These are phyloP conservation scores for Linhomoeus sp. DNA, from an alignment of 2,888 invertebrate genomes.

Conservation along the genomic window DNA sequence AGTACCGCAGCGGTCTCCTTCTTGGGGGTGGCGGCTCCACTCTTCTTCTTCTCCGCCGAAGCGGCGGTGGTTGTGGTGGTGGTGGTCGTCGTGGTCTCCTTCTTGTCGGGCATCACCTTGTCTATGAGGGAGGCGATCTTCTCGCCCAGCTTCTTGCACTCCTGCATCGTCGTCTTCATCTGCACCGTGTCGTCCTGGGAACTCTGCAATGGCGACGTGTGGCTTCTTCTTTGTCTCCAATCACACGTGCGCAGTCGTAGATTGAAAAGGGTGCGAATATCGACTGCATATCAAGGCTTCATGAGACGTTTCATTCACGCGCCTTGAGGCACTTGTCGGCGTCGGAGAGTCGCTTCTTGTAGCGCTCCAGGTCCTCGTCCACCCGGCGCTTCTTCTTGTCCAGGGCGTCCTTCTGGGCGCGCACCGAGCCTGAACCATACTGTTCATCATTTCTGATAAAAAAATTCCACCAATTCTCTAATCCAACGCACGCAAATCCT, in stretches of 20 bases:
- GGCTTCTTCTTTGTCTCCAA: too few species aligned
- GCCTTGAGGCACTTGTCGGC: constrained; percentile 16
- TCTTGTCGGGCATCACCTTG: constrained; percentile 11
- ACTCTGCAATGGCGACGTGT: constrained; percentile 8
- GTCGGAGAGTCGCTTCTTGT: constrained; percentile 20
- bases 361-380: constrained; percentile 18
- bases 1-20: too few species aligned
- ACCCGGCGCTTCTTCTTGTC: constrained; percentile 20
- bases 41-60: too few species aligned
- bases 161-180: constrained; percentile 14
- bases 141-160: constrained; percentile 16
- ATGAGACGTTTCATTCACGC: too few species aligned
- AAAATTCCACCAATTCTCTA: too few species aligned
- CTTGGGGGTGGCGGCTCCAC: too few species aligned
- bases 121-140: constrained; percentile 14
- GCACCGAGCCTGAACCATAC: background rate
- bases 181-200: constrained; percentile 14
- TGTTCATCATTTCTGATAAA: too few species aligned
- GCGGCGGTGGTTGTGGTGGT: too few species aligned
- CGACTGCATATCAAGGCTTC: too few species aligned
- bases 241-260: too few species aligned
- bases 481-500: constrained; percentile 9
- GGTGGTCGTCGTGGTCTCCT: too few species aligned
- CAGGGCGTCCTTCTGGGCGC: constrained; percentile 5
- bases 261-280: too few species aligned